Percentiles rank a stretch among this genome's conserved stretches.
Conservation (phyloP, 2,113 vertebrate genomes). For the Lepus europaeus region DNA sequence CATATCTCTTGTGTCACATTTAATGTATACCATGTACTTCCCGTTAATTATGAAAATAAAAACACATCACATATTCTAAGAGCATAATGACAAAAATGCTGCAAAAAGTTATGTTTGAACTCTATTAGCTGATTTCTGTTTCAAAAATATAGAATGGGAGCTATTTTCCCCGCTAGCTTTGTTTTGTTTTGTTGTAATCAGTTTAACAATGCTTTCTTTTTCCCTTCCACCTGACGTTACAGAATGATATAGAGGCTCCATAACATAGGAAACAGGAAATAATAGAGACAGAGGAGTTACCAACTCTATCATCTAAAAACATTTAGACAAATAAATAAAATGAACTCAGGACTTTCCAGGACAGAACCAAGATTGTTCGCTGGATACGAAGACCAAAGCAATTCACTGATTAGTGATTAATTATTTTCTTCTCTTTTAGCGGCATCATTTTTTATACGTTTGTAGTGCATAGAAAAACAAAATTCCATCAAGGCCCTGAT, state of each 20-base stretch:
- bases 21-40: conserved; percentile 89
- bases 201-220: conserved; percentile 59
- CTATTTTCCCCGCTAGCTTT: background rate
- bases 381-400: conserved; percentile 72
- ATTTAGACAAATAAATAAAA: conserved; percentile 84
- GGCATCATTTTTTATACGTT: conserved; percentile 44
- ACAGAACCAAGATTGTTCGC: conserved; percentile 69
- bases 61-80: conserved; percentile 83
- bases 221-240: conserved; percentile 63
- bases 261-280: conserved; percentile 79
- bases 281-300: conserved; percentile 81
- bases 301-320: conserved; percentile 75
- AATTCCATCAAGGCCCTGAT: conserved; percentile 57
- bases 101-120: conserved; percentile 78
- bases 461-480: conserved; percentile 57
- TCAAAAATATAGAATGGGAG: background rate
- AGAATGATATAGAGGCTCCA: conserved; percentile 72
- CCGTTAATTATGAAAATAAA: conserved; percentile 89
- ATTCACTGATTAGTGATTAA: conserved; percentile 60
- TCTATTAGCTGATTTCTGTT: conserved; percentile 46
- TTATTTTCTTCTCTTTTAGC: conserved; percentile 67
- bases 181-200: conserved; percentile 22
- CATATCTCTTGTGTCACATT: conserved; percentile 89
- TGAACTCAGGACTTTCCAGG: conserved; percentile 59
- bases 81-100: conserved; percentile 83